Evolutionary conservation across 2,888 invertebrate species (phyloP).

Genomic region (Pomacea canaliculata): DNA sequence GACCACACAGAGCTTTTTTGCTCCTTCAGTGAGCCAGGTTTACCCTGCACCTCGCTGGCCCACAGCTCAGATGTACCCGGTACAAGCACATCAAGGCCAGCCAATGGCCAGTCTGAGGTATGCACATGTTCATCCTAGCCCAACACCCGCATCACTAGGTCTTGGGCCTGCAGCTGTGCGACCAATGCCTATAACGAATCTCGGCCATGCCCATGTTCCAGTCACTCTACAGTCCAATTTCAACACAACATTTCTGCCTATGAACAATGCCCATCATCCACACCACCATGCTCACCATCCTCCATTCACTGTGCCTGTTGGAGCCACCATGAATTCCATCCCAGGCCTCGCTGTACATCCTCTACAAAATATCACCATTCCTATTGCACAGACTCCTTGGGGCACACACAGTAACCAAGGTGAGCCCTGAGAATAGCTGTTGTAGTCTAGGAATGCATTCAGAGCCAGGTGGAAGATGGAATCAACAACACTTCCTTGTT

Average conservation of each 20-base stretch:
- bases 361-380: constrained; percentile 4
- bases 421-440: constrained; percentile 7
- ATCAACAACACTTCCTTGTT: too few relatives aligned
- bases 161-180: constrained; percentile 16
- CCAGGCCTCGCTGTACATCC: constrained; percentile 21
- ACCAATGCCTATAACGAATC: constrained; percentile 1
- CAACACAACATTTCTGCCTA: constrained; percentile 1
- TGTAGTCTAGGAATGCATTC: not conserved
- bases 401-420: constrained; percentile 23
- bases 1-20: constrained; percentile 15
- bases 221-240: not conserved
- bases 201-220: not conserved
- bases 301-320: constrained; percentile 17
- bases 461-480: too few relatives aligned
- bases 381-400: constrained; percentile 22
- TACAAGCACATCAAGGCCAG: constrained; percentile 19
- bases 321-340: constrained; percentile 20
- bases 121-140: constrained; percentile 10
- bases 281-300: constrained; percentile 8
- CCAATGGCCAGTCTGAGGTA: constrained; percentile 10
- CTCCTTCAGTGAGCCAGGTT: constrained; percentile 15
- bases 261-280: constrained; percentile 7
- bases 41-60: constrained; percentile 7
- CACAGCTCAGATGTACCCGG: not conserved
- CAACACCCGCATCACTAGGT: constrained; percentile 9